Conservation (phyloP, 2,113 vertebrate genomes). For the Hippocampus comes region DNA sequence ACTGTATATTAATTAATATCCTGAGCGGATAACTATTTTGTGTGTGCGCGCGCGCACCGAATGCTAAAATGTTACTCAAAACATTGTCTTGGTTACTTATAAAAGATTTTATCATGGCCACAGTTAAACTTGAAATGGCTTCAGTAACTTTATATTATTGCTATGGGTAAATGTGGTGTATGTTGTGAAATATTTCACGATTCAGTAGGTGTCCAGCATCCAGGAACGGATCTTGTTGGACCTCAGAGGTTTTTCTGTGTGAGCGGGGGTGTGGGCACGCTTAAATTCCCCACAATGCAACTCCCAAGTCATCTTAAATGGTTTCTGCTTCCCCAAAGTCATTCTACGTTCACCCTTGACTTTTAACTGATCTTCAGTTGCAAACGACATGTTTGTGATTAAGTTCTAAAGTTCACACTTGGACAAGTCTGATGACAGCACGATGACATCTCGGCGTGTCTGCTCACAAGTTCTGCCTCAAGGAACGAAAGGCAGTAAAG, state of each 20-base stretch:
- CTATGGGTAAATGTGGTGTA: too few relatives aligned
- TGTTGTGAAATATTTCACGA: too few relatives aligned
- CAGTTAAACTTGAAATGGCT: too few relatives aligned
- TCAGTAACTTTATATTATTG: too few relatives aligned
- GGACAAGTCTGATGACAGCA: slow-evolving; percentile 3
- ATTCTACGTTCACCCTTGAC: not conserved
- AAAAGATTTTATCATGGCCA: too few relatives aligned
- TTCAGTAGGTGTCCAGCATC: too few relatives aligned
- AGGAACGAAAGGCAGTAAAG: not conserved
- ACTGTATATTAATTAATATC: not conserved
- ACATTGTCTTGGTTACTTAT: too few relatives aligned
- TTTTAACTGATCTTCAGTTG: not conserved
- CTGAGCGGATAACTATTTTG: too few relatives aligned
- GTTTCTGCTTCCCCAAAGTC: not conserved
- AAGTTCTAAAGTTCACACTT: not conserved
- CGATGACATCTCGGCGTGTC: not conserved
- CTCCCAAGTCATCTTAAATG: not conserved
- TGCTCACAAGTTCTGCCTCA: not conserved
- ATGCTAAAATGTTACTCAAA: too few relatives aligned
- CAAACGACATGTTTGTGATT: not conserved
- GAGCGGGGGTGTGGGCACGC: not conserved
- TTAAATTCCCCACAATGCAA: not conserved
- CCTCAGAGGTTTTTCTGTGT: too few relatives aligned
- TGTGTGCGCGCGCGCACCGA: too few relatives aligned
- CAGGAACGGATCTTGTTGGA: too few relatives aligned